A percentile compares a stretch with the other conserved stretches of the same genome.
These are phyloP conservation scores for Apamea epomidion DNA, from an alignment of 2,888 invertebrate species.

Conservation along the genomic window DNA sequence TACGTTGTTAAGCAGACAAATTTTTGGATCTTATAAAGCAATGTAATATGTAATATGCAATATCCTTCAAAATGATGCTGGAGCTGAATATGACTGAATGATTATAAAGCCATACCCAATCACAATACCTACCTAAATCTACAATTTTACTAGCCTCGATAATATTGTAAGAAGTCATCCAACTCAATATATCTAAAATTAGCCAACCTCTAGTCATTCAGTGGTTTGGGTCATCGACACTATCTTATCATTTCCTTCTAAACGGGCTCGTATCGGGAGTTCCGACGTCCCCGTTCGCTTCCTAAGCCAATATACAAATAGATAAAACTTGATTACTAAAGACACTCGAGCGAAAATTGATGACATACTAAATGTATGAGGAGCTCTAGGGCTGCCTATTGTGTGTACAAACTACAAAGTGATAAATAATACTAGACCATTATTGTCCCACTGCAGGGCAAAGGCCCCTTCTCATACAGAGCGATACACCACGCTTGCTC, in stretches of 20 bases:
- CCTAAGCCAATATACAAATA: slow-evolving; percentile 58
- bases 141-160: background rate
- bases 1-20: no score
- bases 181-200: slow-evolving; percentile 29
- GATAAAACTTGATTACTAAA: slow-evolving; percentile 50
- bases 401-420: slow-evolving; percentile 3
- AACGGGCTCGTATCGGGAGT: slow-evolving; percentile 31
- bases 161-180: slow-evolving; percentile 4
- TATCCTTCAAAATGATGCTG: no score
- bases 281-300: slow-evolving; percentile 45
- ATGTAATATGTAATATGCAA: no score
- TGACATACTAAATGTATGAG: slow-evolving; percentile 32
- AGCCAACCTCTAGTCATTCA: slow-evolving; percentile 16
- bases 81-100: background rate
- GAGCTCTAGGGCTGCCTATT: slow-evolving; percentile 29
- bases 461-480: background rate
- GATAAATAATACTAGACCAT: background rate
- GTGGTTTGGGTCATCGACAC: slow-evolving; percentile 52
- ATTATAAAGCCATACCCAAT: background rate
- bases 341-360: slow-evolving; percentile 56
- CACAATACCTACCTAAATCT: background rate
- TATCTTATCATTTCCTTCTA: slow-evolving; percentile 54
- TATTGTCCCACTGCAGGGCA: background rate
- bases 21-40: no score
- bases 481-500: background rate